Evolutionary conservation across 1,140 invertebrate species (phyloP).

Genomic region (Maconellicoccus hirsutus): DNA sequence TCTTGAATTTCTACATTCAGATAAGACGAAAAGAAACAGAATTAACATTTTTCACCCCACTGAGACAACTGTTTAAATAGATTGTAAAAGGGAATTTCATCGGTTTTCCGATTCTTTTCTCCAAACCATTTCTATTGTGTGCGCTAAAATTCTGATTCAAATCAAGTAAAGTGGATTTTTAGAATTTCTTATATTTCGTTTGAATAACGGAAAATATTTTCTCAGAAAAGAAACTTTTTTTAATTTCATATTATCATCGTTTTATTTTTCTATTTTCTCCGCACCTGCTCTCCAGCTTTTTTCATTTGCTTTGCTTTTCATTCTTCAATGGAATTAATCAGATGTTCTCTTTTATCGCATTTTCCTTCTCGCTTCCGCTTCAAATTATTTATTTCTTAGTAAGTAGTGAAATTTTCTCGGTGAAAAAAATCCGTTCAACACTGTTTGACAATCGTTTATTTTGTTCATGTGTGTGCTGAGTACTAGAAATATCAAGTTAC

Average conservation of each 20-base stretch:
- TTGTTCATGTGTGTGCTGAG: too few species aligned
- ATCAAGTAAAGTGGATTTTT: conserved; percentile 9
- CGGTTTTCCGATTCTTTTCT: not conserved
- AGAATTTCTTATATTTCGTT: conserved; percentile 3
- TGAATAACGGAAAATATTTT: not conserved
- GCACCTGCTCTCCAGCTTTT: not conserved
- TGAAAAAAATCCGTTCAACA: not conserved
- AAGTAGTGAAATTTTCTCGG: not conserved
- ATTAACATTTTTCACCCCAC: not conserved
- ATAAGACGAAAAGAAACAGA: too few species aligned
- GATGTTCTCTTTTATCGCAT: not conserved
- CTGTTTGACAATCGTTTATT: not conserved
- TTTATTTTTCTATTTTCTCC: not conserved
- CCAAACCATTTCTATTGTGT: not conserved
- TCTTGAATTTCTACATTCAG: too few species aligned
- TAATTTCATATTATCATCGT: conserved; percentile 9
- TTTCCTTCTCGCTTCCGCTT: not conserved
- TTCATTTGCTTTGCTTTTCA: not conserved
- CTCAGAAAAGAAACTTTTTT: not conserved
- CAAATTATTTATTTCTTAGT: not conserved
- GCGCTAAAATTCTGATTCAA: not conserved
- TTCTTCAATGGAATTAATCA: conserved; percentile 9
- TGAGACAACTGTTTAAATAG: not conserved
- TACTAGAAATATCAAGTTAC: too few species aligned
- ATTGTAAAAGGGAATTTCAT: not conserved